Evolutionary conservation across 53 echinoderm and acorn worm species (phyloP), one percentile per base, ranked within the genome.

Genomic region (Henricia sp.): DNA sequence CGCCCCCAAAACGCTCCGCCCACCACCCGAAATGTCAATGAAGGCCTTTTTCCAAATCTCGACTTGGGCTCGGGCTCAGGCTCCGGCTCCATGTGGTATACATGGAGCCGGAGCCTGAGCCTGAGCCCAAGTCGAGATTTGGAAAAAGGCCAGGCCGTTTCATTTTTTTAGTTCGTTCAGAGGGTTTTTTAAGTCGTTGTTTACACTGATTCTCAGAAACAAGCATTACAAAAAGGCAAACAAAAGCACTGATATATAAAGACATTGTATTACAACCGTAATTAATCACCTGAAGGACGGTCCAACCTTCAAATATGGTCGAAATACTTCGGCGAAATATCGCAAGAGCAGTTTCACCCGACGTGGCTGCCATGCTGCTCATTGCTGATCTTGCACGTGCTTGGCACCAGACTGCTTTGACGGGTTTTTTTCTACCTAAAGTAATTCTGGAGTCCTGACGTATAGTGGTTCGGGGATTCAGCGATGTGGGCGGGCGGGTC

Each of bases 291-390:
- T 94, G 94, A 37, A 94, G 74, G 27, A 82, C 91, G 12, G 94
- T 94, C 94, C 94, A 94, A n/a, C 91, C 82, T 17, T 88, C 88
- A 69, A 94, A 91, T 37, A 91, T 80, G n/a, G 75, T 86, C 29
- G 73, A 58, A 26, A 94, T 72, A 69, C 94, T 91, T 74, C 88
- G 73, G 58, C 63, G 73, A 82, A 94, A 94, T 75, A 91, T 58
- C 37, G 38, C 63, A 3, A 48, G 33, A 1, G 64, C 63, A 11
- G 80, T 46, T 12, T 80, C 64, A 9, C 6, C 44, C 20, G 33
- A 21, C 63, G 65, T 33, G 64, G 80, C 80, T 38, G 80, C 80
- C 80, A 80, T 80, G 63, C 50, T 80, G 63, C 70, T 19, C 17
- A 3, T 3, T 53, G 53, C 21, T 6, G 6, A 53, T 17, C 19